phyloP scores from a whole-genome alignment of 1,140 invertebrate genomes.

The Pristionchus pacificus region DNA sequence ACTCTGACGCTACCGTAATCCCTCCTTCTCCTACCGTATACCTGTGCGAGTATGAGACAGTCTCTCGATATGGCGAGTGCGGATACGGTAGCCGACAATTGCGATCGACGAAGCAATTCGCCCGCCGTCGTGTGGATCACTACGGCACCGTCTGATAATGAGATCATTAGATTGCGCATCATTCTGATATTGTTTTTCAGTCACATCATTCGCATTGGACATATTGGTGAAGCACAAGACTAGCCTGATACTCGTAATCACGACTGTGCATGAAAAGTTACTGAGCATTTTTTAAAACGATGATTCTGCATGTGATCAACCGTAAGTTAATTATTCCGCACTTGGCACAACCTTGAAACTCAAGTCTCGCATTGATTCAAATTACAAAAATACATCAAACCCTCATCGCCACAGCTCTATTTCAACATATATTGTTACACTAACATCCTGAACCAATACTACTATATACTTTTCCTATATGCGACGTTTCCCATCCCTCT shows the following conservation, averaged over 20 bases:
- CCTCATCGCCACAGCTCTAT: neutral
- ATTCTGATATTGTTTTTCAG: no score
- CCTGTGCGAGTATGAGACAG: neutral
- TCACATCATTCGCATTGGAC: no score
- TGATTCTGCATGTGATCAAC: no score
- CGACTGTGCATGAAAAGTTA: no score
- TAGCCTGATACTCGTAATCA: no score
- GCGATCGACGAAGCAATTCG: neutral
- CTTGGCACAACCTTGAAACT: neutral
- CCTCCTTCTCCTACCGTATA: no score
- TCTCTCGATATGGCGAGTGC: neutral
- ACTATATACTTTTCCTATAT: neutral
- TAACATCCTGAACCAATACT: neutral
- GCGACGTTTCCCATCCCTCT: neutral
- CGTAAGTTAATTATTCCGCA: no score
- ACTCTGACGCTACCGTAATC: no score
- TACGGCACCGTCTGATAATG: neutral
- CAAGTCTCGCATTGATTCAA: neutral
- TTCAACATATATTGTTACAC: neutral
- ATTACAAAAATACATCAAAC: neutral
- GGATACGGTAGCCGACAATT: constrained; percentile 3
- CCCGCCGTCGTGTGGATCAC: constrained; percentile 12
- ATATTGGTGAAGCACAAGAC: no score
- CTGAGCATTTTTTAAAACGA: no score
- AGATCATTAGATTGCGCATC: no score